These are phyloP conservation scores for Drosophila lacteicornis DNA, from an alignment of 1,140 invertebrate species.

Conservation along the genomic window DNA sequence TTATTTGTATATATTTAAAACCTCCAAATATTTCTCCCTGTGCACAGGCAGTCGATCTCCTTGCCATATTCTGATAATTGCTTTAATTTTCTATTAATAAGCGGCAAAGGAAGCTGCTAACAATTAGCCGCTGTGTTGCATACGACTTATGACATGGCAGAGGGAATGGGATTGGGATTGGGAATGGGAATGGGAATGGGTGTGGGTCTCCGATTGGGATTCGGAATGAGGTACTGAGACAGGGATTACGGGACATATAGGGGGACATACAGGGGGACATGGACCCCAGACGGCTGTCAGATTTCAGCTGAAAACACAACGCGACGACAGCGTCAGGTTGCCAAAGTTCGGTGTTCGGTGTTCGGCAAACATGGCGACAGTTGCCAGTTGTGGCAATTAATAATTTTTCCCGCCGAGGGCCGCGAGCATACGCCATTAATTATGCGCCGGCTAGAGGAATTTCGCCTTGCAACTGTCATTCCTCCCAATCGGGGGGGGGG, in stretches of 20 bases:
- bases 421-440: constrained; percentile 74
- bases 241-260: constrained; percentile 7
- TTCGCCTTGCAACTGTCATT: constrained; percentile 48
- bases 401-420: constrained; percentile 67
- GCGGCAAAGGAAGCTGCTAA: constrained; percentile 74
- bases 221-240: constrained; percentile 4
- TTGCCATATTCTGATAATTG: constrained; percentile 81
- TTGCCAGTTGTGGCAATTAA: constrained; percentile 83
- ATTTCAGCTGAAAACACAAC: constrained; percentile 68
- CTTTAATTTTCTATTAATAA: constrained; percentile 84
- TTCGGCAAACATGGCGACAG: constrained; percentile 79
- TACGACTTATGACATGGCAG: constrained; percentile 74
- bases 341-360: constrained; percentile 36
- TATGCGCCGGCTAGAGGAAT: constrained; percentile 57
- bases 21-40: background rate
- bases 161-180: constrained; percentile 5
- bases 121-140: constrained; percentile 82
- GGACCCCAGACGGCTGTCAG: constrained; percentile 49
- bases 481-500: constrained; percentile 6
- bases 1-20: too few relatives aligned
- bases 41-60: constrained; percentile 63
- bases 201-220: constrained; percentile 8
- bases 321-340: constrained; percentile 79
- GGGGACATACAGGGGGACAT: background rate
- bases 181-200: constrained; percentile 8